These are phyloP conservation scores for Siniperca chuatsi DNA, from an alignment of 2,113 vertebrate genomes.

Conservation along the genomic window DNA sequence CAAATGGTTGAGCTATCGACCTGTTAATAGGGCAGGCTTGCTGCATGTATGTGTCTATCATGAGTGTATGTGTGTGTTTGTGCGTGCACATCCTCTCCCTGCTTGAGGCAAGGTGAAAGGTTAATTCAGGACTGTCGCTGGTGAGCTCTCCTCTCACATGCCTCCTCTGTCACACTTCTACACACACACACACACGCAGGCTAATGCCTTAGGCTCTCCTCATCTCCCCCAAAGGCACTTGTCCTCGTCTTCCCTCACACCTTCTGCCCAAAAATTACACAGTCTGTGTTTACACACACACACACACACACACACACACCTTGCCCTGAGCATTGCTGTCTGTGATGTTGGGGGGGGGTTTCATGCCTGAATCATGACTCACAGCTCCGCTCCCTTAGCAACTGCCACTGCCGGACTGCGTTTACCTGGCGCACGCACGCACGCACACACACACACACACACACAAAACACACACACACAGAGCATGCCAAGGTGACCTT, in stretches of 20 bases:
- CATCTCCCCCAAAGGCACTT: constrained; percentile 26
- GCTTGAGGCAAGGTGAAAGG: constrained; percentile 63
- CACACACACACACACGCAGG: constrained; percentile 6
- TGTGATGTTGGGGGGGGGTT: constrained; percentile 10
- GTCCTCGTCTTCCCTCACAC: constrained; percentile 28
- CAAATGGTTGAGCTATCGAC: constrained; percentile 62
- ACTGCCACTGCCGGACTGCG: constrained; percentile 28
- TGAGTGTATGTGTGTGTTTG: background rate
- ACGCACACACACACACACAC: constrained; percentile 22
- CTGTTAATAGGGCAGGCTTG: constrained; percentile 30
- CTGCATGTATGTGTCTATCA: constrained; percentile 17
- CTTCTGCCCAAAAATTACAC: constrained; percentile 26
- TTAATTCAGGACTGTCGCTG: constrained; percentile 59
- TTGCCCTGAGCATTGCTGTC: constrained; percentile 26
- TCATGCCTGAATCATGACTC: constrained; percentile 55
- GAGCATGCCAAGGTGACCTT: constrained; percentile 63
- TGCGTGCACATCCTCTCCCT: background rate
- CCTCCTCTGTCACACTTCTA: constrained; percentile 19
- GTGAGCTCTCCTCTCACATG: constrained; percentile 30
- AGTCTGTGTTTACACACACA: constrained; percentile 10
- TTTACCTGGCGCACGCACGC: constrained; percentile 45
- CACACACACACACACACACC: constrained; percentile 14
- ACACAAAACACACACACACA: constrained; percentile 19
- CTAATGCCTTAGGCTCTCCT: constrained; percentile 24
- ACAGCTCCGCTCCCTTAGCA: constrained; percentile 39